Evolutionary conservation across 2,797 vertebrate species (phyloP).

Genomic region (Anguilla pacifica): DNA sequence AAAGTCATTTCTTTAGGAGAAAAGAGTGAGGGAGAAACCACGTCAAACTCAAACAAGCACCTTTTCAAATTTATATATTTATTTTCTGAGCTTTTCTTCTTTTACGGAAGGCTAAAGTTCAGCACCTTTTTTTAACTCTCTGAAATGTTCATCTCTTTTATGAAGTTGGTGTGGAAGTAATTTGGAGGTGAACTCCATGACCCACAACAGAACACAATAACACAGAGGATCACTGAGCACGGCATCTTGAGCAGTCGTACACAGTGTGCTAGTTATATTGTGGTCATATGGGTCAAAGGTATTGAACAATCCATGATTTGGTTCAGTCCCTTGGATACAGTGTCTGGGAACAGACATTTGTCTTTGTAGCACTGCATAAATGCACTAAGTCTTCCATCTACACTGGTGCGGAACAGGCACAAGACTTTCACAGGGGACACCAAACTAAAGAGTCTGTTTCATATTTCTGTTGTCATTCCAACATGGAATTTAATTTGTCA

Average conservation of each 20-base stretch:
- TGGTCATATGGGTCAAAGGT: neutral
- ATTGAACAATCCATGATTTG: neutral
- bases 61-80: neutral
- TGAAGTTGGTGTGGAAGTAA: neutral
- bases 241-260: neutral
- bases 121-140: neutral
- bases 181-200: neutral
- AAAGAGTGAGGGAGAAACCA: neutral
- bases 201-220: neutral
- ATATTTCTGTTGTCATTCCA: neutral
- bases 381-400: neutral
- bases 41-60: neutral
- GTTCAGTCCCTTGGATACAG: neutral
- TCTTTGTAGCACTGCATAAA: neutral
- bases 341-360: neutral
- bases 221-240: neutral
- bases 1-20: neutral
- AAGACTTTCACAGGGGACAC: neutral
- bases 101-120: neutral
- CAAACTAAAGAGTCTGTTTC: neutral
- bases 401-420: neutral
- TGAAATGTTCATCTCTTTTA: slow-evolving; percentile 3
- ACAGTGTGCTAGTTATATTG: neutral
- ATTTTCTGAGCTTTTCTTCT: neutral
- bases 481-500: neutral